Conservation (phyloP, 1,140 invertebrate species). For the Pseudomyrmex sp. region DNA sequence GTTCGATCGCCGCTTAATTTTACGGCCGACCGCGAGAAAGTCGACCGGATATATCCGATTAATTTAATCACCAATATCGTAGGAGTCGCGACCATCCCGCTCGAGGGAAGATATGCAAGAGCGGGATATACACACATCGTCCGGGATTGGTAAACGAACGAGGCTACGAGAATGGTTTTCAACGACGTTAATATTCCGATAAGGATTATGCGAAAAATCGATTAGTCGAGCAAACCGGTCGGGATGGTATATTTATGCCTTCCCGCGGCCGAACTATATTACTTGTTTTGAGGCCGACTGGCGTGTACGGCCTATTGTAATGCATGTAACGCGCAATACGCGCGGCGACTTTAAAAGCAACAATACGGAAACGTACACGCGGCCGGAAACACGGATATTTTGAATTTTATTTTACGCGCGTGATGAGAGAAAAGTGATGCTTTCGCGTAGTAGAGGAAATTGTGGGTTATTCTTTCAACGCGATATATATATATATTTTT, state of each 20-base stretch:
- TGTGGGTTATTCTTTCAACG: no score
- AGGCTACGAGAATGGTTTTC: slow-evolving; percentile 36
- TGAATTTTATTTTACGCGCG: no score
- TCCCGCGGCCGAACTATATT: slow-evolving; percentile 25
- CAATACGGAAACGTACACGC: no score
- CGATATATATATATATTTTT: no score
- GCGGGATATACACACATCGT: slow-evolving; percentile 10
- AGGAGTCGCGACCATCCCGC: slow-evolving; percentile 29
- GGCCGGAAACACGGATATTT: no score
- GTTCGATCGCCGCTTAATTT: slow-evolving; percentile 57
- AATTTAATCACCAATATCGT: slow-evolving; percentile 60
- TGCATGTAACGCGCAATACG: not conserved
- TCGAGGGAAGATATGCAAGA: slow-evolving; percentile 39
- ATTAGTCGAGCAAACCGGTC: slow-evolving; percentile 53
- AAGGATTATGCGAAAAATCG: slow-evolving; percentile 71
- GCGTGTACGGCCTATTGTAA: slow-evolving; percentile 28
- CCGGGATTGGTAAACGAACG: slow-evolving; percentile 4
- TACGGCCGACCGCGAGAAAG: slow-evolving; percentile 56
- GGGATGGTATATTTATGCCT: slow-evolving; percentile 35
- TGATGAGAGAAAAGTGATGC: no score
- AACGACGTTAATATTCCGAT: slow-evolving; percentile 51
- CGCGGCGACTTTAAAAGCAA: not conserved
- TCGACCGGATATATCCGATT: slow-evolving; percentile 61
- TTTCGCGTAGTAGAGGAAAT: no score
- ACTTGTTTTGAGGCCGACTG: slow-evolving; percentile 26